Evolutionary conservation across 2,888 invertebrate species (phyloP), one percentile per base, ranked within the genome.

Genomic region (Antheraea assamensis): DNA sequence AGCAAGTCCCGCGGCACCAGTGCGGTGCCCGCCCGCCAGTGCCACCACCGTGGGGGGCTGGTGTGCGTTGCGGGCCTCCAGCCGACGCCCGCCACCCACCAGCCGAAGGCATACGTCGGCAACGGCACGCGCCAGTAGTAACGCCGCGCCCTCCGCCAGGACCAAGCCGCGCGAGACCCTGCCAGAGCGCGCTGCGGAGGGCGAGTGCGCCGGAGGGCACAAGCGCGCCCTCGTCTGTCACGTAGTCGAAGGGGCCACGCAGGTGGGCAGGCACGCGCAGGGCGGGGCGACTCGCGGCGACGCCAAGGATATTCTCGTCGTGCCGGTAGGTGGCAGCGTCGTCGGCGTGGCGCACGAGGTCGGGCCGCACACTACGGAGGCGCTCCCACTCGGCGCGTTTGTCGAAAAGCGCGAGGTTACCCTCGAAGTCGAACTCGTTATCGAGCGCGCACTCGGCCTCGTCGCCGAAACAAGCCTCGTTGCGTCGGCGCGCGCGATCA

Each of bases 361-460:
- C 93, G 49, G 92, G 93, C 78, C 80, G 85, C 77, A 85, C 78
- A 79, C 79, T 76, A 73, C 90, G 87, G 88, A 93, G 88, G 84
- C 87, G 82, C 81, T 90, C 88, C 91, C 92, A 91, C 74, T 92
- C 88, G 78, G 90, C 92, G 75, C 84, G 87, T 92, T 98, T 98
- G 92, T 98, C 97, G 92, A 99, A 99, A 71, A 99, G 94, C 31
- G 98, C 98, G 74, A 98, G 95, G 94, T 98, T 99, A 78, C 98
- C 98, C 88, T 99, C 98, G 95, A 99, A 98, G 95, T 99, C 98
- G 94, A 99, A 99, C 83, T 99, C 98, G 86, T 97, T 95, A 79
- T 92, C 95, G 72, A 96, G 88, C 78, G 95, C 91, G 72, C 95
- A 95, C 73, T 96, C 95, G 79, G 97, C 97, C 17, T 96, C 92